These are phyloP conservation scores for Agonum fuliginosum DNA, from an alignment of 2,888 invertebrate genomes.

Conservation along the genomic window DNA sequence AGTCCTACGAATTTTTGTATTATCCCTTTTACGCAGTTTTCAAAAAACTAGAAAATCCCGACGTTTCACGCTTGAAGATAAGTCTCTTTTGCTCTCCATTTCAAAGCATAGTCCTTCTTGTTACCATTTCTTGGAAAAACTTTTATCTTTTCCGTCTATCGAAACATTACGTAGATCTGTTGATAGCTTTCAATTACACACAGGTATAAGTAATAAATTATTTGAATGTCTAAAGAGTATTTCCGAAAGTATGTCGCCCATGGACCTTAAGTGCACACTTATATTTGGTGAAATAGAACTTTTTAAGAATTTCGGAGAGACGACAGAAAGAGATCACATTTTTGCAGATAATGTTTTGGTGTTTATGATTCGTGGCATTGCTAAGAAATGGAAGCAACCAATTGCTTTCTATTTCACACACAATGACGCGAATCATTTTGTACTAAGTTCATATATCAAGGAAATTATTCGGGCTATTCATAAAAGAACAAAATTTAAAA, in stretches of 20 bases:
- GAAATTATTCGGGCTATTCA: constrained; percentile 16
- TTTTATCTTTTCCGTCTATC: neutral
- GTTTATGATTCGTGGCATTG: constrained; percentile 40
- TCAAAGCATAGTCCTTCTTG: neutral
- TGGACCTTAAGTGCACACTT: neutral
- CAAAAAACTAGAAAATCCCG: neutral
- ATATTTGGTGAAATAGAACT: neutral
- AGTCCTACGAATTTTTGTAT: neutral
- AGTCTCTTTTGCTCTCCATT: neutral
- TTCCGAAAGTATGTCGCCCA: neutral
- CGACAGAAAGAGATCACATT: neutral
- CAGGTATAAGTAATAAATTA: neutral
- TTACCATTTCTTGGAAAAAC: neutral
- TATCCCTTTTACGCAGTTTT: neutral
- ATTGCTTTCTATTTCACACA: constrained; percentile 25
- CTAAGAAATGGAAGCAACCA: constrained; percentile 23
- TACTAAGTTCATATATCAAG: neutral
- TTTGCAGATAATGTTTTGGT: constrained; percentile 16
- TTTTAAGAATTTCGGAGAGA: neutral
- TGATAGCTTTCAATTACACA: neutral
- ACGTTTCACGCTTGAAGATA: neutral
- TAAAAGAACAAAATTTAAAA: constrained; percentile 2
- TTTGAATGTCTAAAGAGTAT: constrained; percentile 2
- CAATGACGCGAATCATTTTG: neutral
- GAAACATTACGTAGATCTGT: neutral